Percentiles rank a stretch among this genome's conserved stretches.
phyloP scores from a whole-genome alignment of 2,888 invertebrate species.

The Lottia scabra region DNA sequence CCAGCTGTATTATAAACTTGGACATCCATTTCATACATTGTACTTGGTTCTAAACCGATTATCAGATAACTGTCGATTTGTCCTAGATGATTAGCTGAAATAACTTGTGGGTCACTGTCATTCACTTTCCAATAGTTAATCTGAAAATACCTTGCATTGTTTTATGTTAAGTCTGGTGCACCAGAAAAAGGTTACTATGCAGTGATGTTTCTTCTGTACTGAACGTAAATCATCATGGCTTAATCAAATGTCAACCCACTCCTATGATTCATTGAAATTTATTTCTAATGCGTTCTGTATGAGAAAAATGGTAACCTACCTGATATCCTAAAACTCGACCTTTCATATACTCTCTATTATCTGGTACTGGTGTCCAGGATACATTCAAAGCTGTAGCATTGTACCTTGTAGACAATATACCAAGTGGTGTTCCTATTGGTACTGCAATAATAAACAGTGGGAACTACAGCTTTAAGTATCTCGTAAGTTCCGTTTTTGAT shows the following conservation, averaged over 20 bases:
- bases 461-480: no score
- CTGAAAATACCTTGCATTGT: constrained; percentile 64
- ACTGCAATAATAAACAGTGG: constrained; percentile 51
- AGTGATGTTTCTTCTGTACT: no score
- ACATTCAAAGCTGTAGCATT: constrained; percentile 94
- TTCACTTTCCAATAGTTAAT: constrained; percentile 88
- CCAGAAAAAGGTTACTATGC: no score
- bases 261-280: no score
- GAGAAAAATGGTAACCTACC: constrained; percentile 68
- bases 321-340: constrained; percentile 95
- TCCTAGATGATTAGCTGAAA: constrained; percentile 77
- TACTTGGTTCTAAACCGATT: constrained; percentile 89
- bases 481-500: no score
- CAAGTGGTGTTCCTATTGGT: constrained; percentile 81
- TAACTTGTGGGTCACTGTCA: constrained; percentile 71
- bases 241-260: no score
- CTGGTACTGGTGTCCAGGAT: constrained; percentile 87
- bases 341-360: constrained; percentile 84
- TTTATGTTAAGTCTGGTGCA: no score
- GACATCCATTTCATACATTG: constrained; percentile 24
- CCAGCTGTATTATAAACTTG: constrained; percentile 23
- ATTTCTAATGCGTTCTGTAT: no score
- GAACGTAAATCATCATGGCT: no score
- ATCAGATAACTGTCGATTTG: constrained; percentile 88
- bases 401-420: constrained; percentile 81